Evolutionary conservation across 2,797 vertebrate species (phyloP).

Genomic region (Pelodytes ibericus): DNA sequence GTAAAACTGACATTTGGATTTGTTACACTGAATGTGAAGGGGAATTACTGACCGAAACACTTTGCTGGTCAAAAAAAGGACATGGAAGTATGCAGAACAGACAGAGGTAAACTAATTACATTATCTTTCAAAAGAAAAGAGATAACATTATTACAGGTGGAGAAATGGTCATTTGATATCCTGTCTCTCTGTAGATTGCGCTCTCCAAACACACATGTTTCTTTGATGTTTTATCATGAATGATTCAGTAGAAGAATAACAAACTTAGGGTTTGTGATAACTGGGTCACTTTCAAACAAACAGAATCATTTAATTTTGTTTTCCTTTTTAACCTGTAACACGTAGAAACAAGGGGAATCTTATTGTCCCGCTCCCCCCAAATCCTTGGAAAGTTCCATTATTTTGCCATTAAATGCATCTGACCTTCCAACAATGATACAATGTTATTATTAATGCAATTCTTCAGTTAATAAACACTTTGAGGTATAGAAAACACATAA

Average conservation of each 20-base stretch:
- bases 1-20: too few relatives aligned
- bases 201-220: not conserved
- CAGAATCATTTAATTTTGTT: too few relatives aligned
- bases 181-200: slow-evolving; percentile 25
- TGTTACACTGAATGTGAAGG: not conserved
- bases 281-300: slow-evolving; percentile 1
- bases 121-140: slow-evolving; percentile 23
- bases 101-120: not conserved
- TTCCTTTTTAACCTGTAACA: too few relatives aligned
- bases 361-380: too few relatives aligned
- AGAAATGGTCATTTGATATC: slow-evolving; percentile 9
- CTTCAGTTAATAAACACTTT: too few relatives aligned
- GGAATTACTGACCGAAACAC: not conserved
- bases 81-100: not conserved
- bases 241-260: not conserved
- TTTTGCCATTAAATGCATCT: too few relatives aligned
- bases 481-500: too few relatives aligned
- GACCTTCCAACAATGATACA: too few relatives aligned
- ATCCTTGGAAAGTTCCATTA: too few relatives aligned
- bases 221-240: slow-evolving; percentile 18
- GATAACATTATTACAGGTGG: not conserved
- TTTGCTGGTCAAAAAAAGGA: not conserved
- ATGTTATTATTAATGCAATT: too few relatives aligned
- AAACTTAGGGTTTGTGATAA: not conserved
- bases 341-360: too few relatives aligned